Evolutionary conservation across 2,888 invertebrate genomes (phyloP), one percentile per base, ranked within the genome.

Genomic region (Drosophila kokeensis): DNA sequence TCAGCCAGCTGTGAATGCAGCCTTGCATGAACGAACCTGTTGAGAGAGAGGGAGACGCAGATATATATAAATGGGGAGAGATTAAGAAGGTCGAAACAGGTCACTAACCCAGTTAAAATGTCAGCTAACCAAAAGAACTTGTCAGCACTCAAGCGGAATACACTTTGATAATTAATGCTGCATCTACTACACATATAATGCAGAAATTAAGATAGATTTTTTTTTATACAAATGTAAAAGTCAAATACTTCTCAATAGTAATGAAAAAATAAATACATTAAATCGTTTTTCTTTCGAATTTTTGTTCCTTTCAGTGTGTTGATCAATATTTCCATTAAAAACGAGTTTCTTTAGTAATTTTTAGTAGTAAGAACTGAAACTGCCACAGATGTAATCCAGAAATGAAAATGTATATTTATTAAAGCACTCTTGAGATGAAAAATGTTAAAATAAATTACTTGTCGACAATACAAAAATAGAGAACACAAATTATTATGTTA

Each of bases 1-100:
- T 38, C 24, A 45, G 38, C 38, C 70, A 62, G 53, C 62, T 61
- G 61, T 29, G 48, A 40, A 49, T 52, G 57, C 69, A 45, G 50
- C 52, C 30, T 42, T 32, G 70, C 69, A 69, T 69, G 69, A 69
- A 69, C 59, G 36, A 59, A 45, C 70, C n/a, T 69, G 69, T 21
- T 15, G 11, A 15, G 18, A 1, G n/a, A 27, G 27, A 49, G 24
- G 15, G 24, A 8, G 8, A 27, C 18, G 2, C 4, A 27, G 18
- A 11, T 32, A 11, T 32, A 0, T 11, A 11, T 32, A 32, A 2
- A 21, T n/a, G n/a, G 42, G 11, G 18, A 18, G 29, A 29, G 45
- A 24, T 4, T 4, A 27, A 40, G 15, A 38, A n/a, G 21, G 27
- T 18, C 34, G 21, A 48, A 67, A 34, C 59, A 48, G 59, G 45